Base-by-base conservation (phyloP, 2,888 invertebrate genomes). In the Crioceris asparagi region DNA sequence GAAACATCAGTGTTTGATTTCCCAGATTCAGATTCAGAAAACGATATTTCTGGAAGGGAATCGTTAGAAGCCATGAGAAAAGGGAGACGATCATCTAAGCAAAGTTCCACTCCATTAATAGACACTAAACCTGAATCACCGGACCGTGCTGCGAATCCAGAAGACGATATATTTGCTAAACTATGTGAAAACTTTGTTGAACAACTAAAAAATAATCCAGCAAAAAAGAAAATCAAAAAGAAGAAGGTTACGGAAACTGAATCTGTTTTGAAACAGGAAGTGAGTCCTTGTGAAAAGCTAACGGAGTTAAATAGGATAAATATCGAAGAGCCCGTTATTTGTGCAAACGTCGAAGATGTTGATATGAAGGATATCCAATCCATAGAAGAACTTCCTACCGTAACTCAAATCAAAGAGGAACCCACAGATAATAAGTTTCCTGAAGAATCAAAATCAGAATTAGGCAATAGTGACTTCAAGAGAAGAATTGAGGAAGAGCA, bases 181-280 rank as follows among this genome's bases (percentile, higher is more conserved):
- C 74, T 83, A 12, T 85, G 84, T 64, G 83, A 84, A 61, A 79
- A 71, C 62, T 83, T 86, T 58, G 74, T 85, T 62, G 80, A 83
- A 57, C 83, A 85, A 61, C 62, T 86, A 30, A 74, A 74, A 60
- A 69, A 61, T 45, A 72, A 74, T 29, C 67, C 66, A 36, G 67
- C 67, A 34, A 77, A 75, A 56, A 71, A 72, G 42, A 61, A 64
- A 2, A 49, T 41, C 32, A 70, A 68, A 60, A 74, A 71, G 65
- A 74, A 71, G 65, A 71, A 70, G 40, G 46, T 50, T 15, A 36
- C 54, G 10, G 61, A 60, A 38, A 47, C 55, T 10, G 60, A 58
- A 35, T 54, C 56, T 27, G 33, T 51, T 14, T 54, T 60, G 3
- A 55, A 57, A 42, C 40, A 56, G 25, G 56, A 62, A 47, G 54